These are phyloP conservation scores for Neogale vison DNA, from an alignment of 2,113 vertebrate species.

Conservation along the genomic window DNA sequence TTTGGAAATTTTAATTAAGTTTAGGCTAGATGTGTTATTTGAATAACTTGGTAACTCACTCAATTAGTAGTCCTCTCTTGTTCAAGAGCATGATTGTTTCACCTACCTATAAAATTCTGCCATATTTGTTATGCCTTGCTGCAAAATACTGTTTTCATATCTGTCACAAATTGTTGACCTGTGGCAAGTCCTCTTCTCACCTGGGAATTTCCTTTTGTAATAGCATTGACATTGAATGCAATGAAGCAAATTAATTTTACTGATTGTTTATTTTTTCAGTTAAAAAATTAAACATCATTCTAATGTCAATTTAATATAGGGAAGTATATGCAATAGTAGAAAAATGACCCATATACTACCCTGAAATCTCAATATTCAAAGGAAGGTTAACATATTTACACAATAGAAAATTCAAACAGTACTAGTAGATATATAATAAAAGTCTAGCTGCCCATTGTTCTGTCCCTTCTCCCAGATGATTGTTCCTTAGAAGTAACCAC, in stretches of 20 bases:
- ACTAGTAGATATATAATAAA: neutral
- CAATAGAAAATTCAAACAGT: conserved; percentile 9
- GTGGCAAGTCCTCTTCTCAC: neutral
- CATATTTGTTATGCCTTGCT: neutral
- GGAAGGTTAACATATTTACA: conserved; percentile 12
- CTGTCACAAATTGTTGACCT: neutral
- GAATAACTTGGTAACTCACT: neutral
- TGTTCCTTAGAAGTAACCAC: neutral
- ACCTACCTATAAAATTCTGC: neutral
- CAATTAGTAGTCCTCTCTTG: neutral
- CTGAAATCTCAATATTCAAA: neutral
- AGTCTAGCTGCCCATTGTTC: neutral
- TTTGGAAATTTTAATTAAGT: neutral
- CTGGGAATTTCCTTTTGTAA: conserved; percentile 25
- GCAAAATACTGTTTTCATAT: neutral
- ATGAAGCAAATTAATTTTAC: conserved; percentile 43
- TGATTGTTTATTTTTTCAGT: conserved; percentile 9
- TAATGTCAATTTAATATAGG: conserved; percentile 10
- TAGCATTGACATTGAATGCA: neutral
- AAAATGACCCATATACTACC: neutral
- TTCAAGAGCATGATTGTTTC: neutral
- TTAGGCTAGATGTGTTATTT: neutral
- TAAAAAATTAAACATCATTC: conserved; percentile 32
- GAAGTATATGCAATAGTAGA: neutral
- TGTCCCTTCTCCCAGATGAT: neutral